Percentiles rank a stretch among this genome's conserved stretches.
Evolutionary conservation across 2,888 invertebrate species (phyloP).

Genomic region (Aleiodes leptofemur): DNA sequence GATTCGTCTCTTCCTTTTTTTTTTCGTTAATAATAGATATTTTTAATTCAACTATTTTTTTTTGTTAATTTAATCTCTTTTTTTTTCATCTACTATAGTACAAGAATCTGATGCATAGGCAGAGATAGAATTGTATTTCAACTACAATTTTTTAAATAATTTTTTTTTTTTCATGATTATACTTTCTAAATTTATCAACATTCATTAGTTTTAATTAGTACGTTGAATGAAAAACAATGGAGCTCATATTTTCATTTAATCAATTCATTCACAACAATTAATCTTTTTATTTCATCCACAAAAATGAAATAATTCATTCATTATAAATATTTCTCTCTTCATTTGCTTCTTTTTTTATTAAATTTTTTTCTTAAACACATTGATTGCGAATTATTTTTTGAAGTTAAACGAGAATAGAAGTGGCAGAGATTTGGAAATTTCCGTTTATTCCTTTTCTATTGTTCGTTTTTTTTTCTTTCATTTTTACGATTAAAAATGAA

Average conservation of each 20-base stretch:
- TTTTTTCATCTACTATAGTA: slow-evolving; percentile 38
- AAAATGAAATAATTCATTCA: slow-evolving; percentile 1
- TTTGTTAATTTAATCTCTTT: background rate
- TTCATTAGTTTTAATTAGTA: slow-evolving; percentile 31
- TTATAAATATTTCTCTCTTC: slow-evolving; percentile 6
- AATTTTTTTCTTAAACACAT: background rate
- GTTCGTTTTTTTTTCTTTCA: background rate
- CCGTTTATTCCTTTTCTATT: background rate
- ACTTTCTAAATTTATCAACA: slow-evolving; percentile 43
- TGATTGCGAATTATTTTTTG: background rate
- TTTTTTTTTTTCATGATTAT: slow-evolving; percentile 18
- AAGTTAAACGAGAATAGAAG: background rate
- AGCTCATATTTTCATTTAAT: slow-evolving; percentile 9
- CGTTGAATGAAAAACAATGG: slow-evolving; percentile 39
- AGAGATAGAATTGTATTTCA: slow-evolving; percentile 52
- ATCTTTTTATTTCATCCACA: slow-evolving; percentile 2
- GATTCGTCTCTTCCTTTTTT: background rate
- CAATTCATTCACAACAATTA: slow-evolving; percentile 35
- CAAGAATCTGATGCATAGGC: slow-evolving; percentile 49
- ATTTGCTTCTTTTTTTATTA: background rate
- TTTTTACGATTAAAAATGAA: slow-evolving; percentile 3
- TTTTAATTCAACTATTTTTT: slow-evolving; percentile 31
- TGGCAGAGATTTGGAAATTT: background rate
- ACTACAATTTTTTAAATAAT: slow-evolving; percentile 30
- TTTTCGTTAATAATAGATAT: slow-evolving; percentile 21